These are phyloP conservation scores for Apamea anceps DNA, from an alignment of 2,888 invertebrate genomes.

Conservation along the genomic window DNA sequence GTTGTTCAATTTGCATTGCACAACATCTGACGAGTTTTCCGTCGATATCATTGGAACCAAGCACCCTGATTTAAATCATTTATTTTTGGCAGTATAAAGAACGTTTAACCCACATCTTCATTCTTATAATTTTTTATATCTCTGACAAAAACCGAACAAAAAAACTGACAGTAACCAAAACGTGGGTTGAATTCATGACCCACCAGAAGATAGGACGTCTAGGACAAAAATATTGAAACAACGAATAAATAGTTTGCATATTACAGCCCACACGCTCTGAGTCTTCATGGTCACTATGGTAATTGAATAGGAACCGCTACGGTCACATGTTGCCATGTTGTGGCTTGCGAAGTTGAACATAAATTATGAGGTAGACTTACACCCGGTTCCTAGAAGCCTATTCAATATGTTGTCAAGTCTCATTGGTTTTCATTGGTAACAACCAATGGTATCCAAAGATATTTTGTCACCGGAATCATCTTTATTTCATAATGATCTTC, in stretches of 20 bases:
- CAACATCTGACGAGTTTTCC: not conserved
- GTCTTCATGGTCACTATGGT: slow-evolving; percentile 46
- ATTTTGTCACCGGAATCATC: too few species aligned
- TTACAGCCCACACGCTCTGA: slow-evolving; percentile 22
- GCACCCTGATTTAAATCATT: not conserved
- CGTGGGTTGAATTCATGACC: not conserved
- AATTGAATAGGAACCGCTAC: slow-evolving; percentile 37
- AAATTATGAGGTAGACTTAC: not conserved
- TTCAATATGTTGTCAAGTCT: not conserved
- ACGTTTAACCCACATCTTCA: slow-evolving; percentile 7
- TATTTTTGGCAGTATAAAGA: slow-evolving; percentile 16
- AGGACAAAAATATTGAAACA: slow-evolving; percentile 23
- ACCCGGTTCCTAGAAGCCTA: not conserved
- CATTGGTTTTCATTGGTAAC: not conserved
- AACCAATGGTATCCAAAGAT: too few species aligned
- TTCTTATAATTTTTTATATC: not conserved
- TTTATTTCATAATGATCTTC: not conserved
- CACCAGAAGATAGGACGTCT: not conserved
- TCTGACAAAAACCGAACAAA: not conserved
- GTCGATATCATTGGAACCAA: not conserved
- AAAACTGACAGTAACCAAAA: not conserved
- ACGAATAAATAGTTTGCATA: slow-evolving; percentile 38
- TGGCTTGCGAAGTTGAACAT: not conserved
- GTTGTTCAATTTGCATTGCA: not conserved
- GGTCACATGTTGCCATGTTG: slow-evolving; percentile 16